These are phyloP conservation scores for Drosophila niveifrons DNA, from an alignment of 2,888 invertebrate genomes.

Conservation along the genomic window DNA sequence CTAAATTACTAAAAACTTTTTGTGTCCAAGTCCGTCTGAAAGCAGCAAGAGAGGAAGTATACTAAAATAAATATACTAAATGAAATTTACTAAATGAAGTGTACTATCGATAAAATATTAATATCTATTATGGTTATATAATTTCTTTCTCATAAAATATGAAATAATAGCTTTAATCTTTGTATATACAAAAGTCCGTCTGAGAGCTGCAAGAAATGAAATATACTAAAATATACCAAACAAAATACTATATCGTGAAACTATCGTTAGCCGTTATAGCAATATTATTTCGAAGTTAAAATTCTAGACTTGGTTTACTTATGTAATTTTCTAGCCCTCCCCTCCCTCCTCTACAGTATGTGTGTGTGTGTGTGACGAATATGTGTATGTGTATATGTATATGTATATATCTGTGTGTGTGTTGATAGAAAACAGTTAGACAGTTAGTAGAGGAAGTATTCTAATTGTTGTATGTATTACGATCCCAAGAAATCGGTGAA, in stretches of 20 bases:
- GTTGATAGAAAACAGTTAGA: conserved; percentile 19
- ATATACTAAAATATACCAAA: neutral
- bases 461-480: conserved; percentile 46
- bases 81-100: too few species aligned
- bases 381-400: conserved; percentile 4
- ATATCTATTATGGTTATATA: too few species aligned
- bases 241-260: neutral
- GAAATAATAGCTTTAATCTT: neutral
- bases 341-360: conserved; percentile 5
- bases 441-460: conserved; percentile 45
- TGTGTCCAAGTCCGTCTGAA: too few species aligned
- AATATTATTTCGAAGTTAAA: neutral
- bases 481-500: conserved; percentile 18
- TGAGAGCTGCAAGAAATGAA: neutral
- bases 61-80: too few species aligned
- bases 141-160: too few species aligned
- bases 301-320: conserved; percentile 29
- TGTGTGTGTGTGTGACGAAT: conserved; percentile 7
- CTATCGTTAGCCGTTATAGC: neutral
- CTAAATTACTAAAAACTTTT: too few species aligned
- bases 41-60: too few species aligned
- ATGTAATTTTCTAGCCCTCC: too few species aligned
- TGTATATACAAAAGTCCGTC: neutral
- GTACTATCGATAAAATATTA: too few species aligned
- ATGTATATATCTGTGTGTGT: conserved; percentile 3